Conservation (phyloP, 2,797 vertebrate species). For the Chloroceryle amazona region DNA sequence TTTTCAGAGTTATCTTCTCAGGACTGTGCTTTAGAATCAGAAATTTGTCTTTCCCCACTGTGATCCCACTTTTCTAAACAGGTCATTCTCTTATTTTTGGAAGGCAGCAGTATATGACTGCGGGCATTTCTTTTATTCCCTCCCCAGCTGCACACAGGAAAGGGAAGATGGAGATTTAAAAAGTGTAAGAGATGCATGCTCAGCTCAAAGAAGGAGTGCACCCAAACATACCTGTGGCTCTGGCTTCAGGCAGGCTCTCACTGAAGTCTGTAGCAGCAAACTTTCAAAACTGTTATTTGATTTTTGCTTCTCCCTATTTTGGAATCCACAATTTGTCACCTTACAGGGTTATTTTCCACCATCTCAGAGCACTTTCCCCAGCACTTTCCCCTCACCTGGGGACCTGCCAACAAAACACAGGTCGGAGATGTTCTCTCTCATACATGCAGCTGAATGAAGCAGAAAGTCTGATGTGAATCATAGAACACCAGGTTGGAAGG, state of each 20-base stretch:
- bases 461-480: background rate
- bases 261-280: background rate
- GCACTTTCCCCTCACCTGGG: background rate
- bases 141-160: background rate
- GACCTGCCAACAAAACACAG: background rate
- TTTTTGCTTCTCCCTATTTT: background rate
- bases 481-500: no score
- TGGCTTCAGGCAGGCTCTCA: background rate
- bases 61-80: background rate
- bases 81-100: background rate
- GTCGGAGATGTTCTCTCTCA: background rate
- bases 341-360: background rate
- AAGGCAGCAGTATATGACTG: background rate
- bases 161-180: background rate
- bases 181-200: background rate
- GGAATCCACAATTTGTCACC: background rate
- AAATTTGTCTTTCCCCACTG: background rate
- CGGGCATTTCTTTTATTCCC: background rate
- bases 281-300: background rate
- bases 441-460: fast-evolving
- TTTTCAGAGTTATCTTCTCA: background rate
- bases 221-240: background rate
- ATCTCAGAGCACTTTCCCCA: background rate
- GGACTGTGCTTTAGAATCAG: background rate
- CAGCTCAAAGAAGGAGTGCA: background rate